Evolutionary conservation across 2,113 vertebrate genomes (phyloP).

Genomic region (Syngnathus scovelli): DNA sequence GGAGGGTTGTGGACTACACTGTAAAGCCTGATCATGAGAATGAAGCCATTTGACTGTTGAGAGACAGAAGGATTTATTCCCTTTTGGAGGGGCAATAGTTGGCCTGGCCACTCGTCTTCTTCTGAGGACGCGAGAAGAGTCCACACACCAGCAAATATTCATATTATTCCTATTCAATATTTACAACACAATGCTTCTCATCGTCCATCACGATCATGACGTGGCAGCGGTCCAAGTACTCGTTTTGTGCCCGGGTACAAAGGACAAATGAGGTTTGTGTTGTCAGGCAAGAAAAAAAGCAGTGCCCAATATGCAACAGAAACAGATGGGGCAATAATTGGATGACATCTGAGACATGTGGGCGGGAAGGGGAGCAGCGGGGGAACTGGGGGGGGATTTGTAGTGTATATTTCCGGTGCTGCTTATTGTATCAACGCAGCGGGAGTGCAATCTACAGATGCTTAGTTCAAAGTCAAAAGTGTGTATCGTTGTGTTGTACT

Average conservation of each 20-base stretch:
- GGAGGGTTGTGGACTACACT: constrained; percentile 51
- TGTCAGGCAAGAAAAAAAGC: constrained; percentile 46
- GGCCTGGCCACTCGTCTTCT: not conserved
- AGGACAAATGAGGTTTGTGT: constrained; percentile 44
- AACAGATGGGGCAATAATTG: constrained; percentile 67
- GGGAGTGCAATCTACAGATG: constrained; percentile 52
- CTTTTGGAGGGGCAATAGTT: constrained; percentile 41
- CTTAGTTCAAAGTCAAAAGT: constrained; percentile 59
- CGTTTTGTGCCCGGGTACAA: constrained; percentile 52
- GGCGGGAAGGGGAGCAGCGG: not conserved
- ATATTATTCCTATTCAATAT: constrained; percentile 40
- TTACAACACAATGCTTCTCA: constrained; percentile 47
- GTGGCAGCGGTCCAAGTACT: constrained; percentile 61
- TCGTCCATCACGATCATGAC: constrained; percentile 50
- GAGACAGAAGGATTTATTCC: constrained; percentile 45
- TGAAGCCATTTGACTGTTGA: constrained; percentile 55
- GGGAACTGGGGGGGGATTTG: constrained; percentile 6
- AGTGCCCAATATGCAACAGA: constrained; percentile 68
- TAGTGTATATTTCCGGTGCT: constrained; percentile 50
- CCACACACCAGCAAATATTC: constrained; percentile 66
- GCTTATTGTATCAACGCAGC: constrained; percentile 66
- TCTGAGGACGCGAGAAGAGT: constrained; percentile 42
- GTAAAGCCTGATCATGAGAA: constrained; percentile 50
- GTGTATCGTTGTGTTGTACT: constrained; percentile 68
- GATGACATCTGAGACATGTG: constrained; percentile 47